These are phyloP conservation scores for Entomobrya multifasciata DNA, from an alignment of 2,888 invertebrate species.

Conservation along the genomic window DNA sequence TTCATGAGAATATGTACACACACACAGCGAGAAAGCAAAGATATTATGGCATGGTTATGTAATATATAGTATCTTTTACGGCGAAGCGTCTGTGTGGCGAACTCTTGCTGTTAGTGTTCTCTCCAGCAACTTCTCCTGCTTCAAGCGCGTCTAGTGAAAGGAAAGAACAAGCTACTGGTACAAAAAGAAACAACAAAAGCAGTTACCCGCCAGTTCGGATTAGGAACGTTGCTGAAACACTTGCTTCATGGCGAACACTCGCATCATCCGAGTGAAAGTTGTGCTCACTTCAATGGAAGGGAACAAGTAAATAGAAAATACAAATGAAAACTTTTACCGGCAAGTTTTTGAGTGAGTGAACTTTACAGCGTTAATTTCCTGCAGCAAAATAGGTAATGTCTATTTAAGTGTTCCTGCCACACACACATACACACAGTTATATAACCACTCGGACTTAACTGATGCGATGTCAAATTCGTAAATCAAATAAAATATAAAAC, in stretches of 20 bases:
- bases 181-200: conserved; percentile 53
- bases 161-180: neutral
- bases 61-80: neutral
- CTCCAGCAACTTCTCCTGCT: conserved; percentile 9
- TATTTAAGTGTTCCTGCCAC: neutral
- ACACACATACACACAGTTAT: too few relatives aligned
- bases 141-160: neutral
- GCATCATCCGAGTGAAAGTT: neutral
- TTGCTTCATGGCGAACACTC: neutral
- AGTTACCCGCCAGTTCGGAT: conserved; percentile 62
- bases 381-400: neutral
- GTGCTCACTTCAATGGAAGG: neutral
- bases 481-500: neutral
- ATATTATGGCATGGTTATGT: too few relatives aligned
- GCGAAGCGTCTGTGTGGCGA: neutral
- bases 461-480: neutral
- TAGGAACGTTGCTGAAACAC: conserved; percentile 55
- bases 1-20: too few relatives aligned
- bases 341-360: conserved; percentile 37
- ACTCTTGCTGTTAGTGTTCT: neutral
- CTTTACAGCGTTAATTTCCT: neutral
- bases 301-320: conserved; percentile 7
- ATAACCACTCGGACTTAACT: neutral
- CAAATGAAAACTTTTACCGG: conserved; percentile 30
- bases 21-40: too few relatives aligned